These are phyloP conservation scores for Hycleus cichorii DNA, from an alignment of 1,140 invertebrate genomes.

Conservation along the genomic window DNA sequence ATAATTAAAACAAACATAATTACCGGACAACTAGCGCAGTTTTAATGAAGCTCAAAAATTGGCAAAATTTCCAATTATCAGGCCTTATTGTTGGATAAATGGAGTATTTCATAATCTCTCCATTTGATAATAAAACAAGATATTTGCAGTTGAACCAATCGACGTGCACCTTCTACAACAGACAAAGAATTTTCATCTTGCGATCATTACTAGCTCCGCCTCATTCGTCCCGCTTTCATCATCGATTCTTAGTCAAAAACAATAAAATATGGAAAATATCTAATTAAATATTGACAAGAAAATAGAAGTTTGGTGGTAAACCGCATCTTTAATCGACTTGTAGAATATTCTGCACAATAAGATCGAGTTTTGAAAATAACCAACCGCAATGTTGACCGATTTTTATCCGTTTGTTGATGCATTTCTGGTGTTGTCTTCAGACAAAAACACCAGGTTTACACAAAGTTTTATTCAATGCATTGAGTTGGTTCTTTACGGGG, in stretches of 20 bases:
- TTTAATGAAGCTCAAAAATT: neutral
- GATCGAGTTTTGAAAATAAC: no score
- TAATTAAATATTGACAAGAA: neutral
- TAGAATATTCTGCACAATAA: no score
- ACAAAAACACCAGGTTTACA: no score
- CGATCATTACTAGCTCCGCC: conserved; percentile 15
- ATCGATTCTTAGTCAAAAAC: neutral
- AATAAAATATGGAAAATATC: neutral
- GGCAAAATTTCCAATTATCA: neutral
- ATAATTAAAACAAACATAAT: conserved; percentile 15
- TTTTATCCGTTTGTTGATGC: no score
- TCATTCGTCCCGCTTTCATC: conserved; percentile 7
- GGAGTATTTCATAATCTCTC: neutral
- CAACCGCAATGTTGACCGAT: no score
- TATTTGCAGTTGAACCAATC: conserved; percentile 1
- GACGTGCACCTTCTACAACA: conserved; percentile 5
- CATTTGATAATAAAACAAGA: neutral
- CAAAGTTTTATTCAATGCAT: no score
- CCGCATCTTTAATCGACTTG: conserved; percentile 6
- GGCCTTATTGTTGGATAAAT: neutral
- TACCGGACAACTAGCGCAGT: neutral
- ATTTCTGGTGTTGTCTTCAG: no score
- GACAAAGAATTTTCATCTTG: conserved; percentile 13
- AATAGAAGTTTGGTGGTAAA: conserved; percentile 3
- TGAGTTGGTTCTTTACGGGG: no score